A percentile compares a stretch with the other conserved stretches of the same genome.
phyloP scores from a whole-genome alignment of 2,888 invertebrate species.

The Leucophora obtusa region DNA sequence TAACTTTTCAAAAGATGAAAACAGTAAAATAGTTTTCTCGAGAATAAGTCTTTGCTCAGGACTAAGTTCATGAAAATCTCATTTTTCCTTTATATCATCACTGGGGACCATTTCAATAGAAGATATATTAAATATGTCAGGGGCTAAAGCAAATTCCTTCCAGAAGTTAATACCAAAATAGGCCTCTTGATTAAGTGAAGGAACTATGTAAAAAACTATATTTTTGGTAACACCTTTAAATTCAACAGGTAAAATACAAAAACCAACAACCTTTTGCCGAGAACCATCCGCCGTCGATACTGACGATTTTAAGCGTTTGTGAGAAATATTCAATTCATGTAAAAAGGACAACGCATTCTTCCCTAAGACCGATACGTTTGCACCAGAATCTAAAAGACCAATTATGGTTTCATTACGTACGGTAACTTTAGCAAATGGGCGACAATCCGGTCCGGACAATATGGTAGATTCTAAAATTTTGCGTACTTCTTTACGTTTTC shows the following conservation, averaged over 20 bases:
- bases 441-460: slow-evolving; percentile 20
- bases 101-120: background rate
- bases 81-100: background rate
- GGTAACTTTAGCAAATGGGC: slow-evolving; percentile 14
- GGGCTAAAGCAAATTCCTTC: slow-evolving; percentile 6
- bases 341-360: slow-evolving; percentile 15
- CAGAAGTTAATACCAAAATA: slow-evolving; percentile 23
- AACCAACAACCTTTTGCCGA: background rate
- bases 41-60: slow-evolving; percentile 6
- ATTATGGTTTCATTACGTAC: too few species aligned
- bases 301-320: background rate
- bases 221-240: slow-evolving; percentile 16
- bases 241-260: background rate
- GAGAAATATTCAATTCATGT: background rate
- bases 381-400: too few species aligned
- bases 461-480: too few species aligned
- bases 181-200: slow-evolving; percentile 7
- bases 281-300: slow-evolving; percentile 33
- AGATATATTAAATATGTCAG: background rate
- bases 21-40: background rate
- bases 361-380: background rate
- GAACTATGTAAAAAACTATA: slow-evolving; percentile 3
- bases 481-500: too few species aligned
- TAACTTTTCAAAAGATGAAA: slow-evolving; percentile 10
- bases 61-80: slow-evolving; percentile 7